Conservation (phyloP, 2,888 invertebrate genomes). For the Ormyrus rosae region DNA sequence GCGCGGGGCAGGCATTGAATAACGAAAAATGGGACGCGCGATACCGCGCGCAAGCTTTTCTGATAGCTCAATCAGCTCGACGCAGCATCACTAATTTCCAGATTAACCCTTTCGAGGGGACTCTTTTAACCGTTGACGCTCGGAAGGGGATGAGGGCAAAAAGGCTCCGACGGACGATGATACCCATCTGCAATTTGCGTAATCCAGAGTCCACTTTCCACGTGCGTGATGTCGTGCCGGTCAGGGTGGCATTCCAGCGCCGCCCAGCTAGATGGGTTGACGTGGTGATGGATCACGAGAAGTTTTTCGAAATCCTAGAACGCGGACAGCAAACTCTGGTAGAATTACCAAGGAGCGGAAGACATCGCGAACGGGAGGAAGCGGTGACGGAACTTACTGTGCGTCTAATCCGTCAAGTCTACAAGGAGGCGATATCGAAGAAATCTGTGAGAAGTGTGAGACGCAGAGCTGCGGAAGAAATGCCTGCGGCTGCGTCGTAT, state of each 20-base stretch:
- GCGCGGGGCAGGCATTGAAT: too few relatives aligned
- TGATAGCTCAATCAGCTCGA: neutral
- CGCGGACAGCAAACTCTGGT: neutral
- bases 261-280: too few relatives aligned
- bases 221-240: too few relatives aligned
- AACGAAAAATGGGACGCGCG: neutral
- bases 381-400: neutral
- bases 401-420: neutral
- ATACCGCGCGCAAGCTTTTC: neutral
- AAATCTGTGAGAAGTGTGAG: neutral
- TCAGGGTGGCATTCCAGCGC: too few relatives aligned
- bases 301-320: neutral
- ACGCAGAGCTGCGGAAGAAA: too few relatives aligned
- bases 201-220: too few relatives aligned
- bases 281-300: neutral
- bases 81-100: slow-evolving; percentile 28
- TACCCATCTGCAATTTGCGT: too few relatives aligned
- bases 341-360: neutral
- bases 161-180: too few relatives aligned
- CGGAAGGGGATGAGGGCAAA: too few relatives aligned
- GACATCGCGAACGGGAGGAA: neutral
- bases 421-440: neutral
- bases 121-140: neutral
- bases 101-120: neutral
- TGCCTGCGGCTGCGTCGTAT: too few relatives aligned